Evolutionary conservation across 2,113 vertebrate genomes (phyloP).

Genomic region (Sakesphorus luctuosus): DNA sequence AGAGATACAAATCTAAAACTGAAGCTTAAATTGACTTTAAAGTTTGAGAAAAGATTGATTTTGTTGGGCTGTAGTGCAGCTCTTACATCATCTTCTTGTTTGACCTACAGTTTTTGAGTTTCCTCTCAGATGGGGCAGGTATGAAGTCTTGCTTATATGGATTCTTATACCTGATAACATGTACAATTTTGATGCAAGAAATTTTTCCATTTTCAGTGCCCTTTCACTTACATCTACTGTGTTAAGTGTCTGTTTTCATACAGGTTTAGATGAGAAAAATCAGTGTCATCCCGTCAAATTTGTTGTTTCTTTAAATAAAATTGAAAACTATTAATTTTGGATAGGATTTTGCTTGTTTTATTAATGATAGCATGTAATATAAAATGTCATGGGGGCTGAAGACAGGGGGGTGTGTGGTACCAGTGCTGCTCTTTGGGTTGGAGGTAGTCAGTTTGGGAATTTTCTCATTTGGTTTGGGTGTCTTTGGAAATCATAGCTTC

Average conservation of each 20-base stretch:
- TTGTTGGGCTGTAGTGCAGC: not conserved
- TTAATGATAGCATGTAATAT: not conserved
- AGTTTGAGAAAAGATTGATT: not conserved
- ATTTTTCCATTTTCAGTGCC: not conserved
- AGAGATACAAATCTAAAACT: not conserved
- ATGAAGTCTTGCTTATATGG: not conserved
- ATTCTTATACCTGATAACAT: not conserved
- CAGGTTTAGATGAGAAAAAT: not conserved
- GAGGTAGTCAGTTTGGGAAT: not conserved
- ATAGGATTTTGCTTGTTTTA: not conserved
- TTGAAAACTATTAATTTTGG: not conserved
- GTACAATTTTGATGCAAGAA: not conserved
- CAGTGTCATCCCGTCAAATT: not conserved
- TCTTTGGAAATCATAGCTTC: not conserved
- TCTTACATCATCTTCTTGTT: not conserved
- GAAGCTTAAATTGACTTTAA: not conserved
- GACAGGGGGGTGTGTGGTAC: rapidly evolving
- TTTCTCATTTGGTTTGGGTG: not conserved
- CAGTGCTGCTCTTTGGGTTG: not conserved
- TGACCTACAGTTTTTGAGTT: not conserved
- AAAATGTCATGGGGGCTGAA: not conserved
- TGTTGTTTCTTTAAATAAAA: not conserved
- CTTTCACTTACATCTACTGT: not conserved
- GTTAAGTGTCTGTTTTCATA: not conserved
- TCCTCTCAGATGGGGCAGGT: not conserved